Percentiles rank a stretch among this genome's conserved stretches.
Conservation (phyloP, 2,113 vertebrate genomes). For the Peucedramus taeniatus region DNA sequence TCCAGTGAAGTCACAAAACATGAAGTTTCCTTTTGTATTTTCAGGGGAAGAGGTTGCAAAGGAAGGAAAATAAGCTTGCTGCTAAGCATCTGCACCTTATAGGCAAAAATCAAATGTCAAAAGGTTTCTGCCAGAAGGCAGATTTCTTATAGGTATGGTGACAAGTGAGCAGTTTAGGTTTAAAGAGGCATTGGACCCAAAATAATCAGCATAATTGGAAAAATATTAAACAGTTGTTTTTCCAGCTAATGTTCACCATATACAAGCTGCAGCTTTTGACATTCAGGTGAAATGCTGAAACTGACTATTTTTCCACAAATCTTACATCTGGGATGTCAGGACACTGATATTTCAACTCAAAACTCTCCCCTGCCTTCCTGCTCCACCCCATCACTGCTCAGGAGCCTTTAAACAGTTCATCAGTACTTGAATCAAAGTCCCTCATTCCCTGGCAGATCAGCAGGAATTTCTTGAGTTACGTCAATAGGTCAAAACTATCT, state of each 20-base stretch:
- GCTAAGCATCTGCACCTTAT: not conserved
- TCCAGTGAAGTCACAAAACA: not conserved
- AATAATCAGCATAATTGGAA: not conserved
- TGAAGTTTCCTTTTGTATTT: not conserved
- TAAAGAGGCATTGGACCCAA: constrained; percentile 18
- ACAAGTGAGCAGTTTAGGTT: not conserved
- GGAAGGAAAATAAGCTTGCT: not conserved
- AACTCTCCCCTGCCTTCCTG: not conserved
- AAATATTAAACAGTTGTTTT: not conserved
- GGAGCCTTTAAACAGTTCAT: not conserved
- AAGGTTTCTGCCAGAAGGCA: not conserved
- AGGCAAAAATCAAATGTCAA: not conserved
- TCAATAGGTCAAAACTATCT: not conserved
- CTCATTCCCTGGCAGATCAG: not conserved
- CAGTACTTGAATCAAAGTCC: not conserved
- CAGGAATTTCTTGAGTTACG: not conserved
- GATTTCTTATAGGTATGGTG: not conserved
- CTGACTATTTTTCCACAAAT: not conserved
- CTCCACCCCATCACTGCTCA: not conserved
- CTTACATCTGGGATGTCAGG: not conserved
- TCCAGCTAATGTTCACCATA: not conserved
- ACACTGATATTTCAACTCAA: not conserved
- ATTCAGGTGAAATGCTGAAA: not conserved
- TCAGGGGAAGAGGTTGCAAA: not conserved
- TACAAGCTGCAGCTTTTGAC: not conserved